Evolutionary conservation across 2,113 vertebrate species (phyloP).

Genomic region (Amblyopsis rosae): DNA sequence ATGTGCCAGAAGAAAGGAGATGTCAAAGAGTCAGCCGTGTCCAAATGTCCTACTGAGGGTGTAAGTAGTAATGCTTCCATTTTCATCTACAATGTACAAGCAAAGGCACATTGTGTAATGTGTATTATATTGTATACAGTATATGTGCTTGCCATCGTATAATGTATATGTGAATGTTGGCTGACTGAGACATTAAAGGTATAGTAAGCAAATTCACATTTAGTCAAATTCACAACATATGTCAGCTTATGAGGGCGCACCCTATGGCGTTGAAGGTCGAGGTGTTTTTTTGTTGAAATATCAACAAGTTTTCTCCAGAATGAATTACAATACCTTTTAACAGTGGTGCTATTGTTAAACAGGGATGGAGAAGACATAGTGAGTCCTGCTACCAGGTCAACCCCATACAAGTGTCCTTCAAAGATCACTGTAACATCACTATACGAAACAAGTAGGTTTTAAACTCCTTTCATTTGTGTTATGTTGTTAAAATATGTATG

Average conservation of each 20-base stretch:
- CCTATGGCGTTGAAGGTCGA: too few relatives aligned
- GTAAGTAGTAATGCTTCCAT: slow-evolving; percentile 66
- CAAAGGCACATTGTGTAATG: neutral
- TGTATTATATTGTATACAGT: neutral
- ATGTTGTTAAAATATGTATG: neutral
- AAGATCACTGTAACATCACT: slow-evolving; percentile 85
- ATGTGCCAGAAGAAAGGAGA: slow-evolving; percentile 87
- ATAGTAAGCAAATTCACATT: too few relatives aligned
- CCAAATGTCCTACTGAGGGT: slow-evolving; percentile 73
- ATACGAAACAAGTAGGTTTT: slow-evolving; percentile 84
- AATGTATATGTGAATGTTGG: too few relatives aligned
- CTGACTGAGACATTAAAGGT: neutral
- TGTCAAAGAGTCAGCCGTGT: slow-evolving; percentile 66
- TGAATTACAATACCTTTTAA: too few relatives aligned
- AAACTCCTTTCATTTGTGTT: neutral
- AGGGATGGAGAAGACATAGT: slow-evolving; percentile 90
- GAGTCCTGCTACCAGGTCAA: slow-evolving; percentile 86
- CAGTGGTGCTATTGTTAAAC: neutral
- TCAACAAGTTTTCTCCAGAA: too few relatives aligned
- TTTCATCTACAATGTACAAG: neutral
- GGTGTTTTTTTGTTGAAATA: too few relatives aligned
- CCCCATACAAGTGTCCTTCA: slow-evolving; percentile 76
- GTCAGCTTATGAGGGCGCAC: too few relatives aligned
- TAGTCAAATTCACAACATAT: too few relatives aligned
- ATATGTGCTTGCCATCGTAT: neutral